phyloP scores from a whole-genome alignment of 2,888 invertebrate genomes.

The Lithosia quadra region DNA sequence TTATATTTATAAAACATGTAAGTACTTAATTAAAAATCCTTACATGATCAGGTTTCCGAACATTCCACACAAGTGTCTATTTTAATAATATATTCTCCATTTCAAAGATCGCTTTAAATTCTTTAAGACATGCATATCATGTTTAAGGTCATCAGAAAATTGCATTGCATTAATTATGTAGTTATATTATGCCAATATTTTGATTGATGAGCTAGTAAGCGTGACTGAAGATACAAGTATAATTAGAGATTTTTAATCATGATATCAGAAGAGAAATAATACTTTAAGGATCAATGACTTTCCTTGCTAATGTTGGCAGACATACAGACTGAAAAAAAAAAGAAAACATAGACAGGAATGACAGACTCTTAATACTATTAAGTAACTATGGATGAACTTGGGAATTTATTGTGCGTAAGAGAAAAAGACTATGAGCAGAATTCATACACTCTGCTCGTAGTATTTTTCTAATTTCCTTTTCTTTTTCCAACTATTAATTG shows the following conservation, averaged over 20 bases:
- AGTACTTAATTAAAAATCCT: no score
- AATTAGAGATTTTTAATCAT: not conserved
- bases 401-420: no score
- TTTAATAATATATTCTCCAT: not conserved
- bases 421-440: no score
- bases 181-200: not conserved
- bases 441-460: no score
- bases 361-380: no score
- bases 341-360: no score
- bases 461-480: no score
- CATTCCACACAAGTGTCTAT: not conserved
- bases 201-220: not conserved
- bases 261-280: not conserved
- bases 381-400: no score
- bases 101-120: not conserved
- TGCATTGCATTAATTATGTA: not conserved
- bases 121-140: not conserved
- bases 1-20: not conserved
- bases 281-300: not conserved
- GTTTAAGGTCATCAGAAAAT: not conserved
- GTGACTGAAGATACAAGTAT: not conserved
- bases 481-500: no score
- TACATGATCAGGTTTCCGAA: slow-evolving; percentile 1
- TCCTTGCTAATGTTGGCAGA: not conserved
- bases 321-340: no score